Evolutionary conservation across 1,140 invertebrate species (phyloP).

Genomic region (Eulimnadia texana): DNA sequence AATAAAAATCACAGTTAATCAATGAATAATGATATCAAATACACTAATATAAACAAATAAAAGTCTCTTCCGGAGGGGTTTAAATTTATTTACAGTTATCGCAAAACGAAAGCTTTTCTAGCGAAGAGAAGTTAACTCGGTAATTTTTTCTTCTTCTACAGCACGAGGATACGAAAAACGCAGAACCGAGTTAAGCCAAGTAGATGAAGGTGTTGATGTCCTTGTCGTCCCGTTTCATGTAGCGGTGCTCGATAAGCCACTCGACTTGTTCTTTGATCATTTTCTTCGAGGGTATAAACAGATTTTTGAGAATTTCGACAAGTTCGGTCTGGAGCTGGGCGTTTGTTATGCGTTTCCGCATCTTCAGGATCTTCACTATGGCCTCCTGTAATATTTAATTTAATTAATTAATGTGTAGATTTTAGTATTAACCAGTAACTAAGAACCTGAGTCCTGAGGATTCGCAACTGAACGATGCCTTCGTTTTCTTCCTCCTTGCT

Average conservation of each 20-base stretch:
- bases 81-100: not conserved
- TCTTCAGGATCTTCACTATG: conserved; percentile 98
- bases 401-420: conserved; percentile 3
- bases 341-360: conserved; percentile 87
- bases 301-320: conserved; percentile 95
- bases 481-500: conserved; percentile 95
- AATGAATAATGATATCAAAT: too few species aligned
- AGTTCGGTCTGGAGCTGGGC: conserved; percentile 89
- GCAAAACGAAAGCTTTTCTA: not conserved
- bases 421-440: too few species aligned
- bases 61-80: too few species aligned
- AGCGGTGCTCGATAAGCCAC: conserved; percentile 98
- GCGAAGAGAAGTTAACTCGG: not conserved
- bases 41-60: too few species aligned
- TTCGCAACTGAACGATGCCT: conserved; percentile 88
- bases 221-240: conserved; percentile 88
- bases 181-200: conserved; percentile 52
- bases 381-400: conserved; percentile 83
- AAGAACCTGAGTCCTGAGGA: conserved; percentile 72
- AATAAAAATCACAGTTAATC: too few species aligned
- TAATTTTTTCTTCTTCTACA: too few species aligned
- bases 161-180: too few species aligned
- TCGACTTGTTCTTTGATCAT: conserved; percentile 99
- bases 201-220: conserved; percentile 98
- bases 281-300: conserved; percentile 97